phyloP scores from a whole-genome alignment of 2,797 vertebrate species.

The Furcifer pardalis region DNA sequence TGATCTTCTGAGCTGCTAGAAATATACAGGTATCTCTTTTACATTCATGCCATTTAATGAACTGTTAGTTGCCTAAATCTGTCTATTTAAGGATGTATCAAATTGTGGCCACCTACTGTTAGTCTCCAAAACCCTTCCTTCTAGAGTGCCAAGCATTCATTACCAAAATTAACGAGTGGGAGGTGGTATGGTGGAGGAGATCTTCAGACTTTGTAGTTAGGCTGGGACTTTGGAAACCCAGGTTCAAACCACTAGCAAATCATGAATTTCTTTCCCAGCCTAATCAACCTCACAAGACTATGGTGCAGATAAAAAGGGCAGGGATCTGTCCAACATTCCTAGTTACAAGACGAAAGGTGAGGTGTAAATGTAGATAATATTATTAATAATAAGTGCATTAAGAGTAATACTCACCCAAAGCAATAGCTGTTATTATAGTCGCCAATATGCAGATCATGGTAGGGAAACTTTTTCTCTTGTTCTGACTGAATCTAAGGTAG shows the following conservation, averaged over 20 bases:
- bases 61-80: background rate
- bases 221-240: background rate
- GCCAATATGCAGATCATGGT: background rate
- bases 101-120: background rate
- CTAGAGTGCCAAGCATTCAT: background rate
- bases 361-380: too few relatives aligned
- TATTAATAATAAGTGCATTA: background rate
- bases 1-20: too few relatives aligned
- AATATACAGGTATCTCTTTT: background rate
- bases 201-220: background rate
- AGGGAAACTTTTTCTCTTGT: background rate
- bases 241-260: background rate
- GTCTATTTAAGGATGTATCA: background rate
- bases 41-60: background rate
- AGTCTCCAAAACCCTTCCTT: background rate
- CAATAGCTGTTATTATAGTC: background rate
- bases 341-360: background rate
- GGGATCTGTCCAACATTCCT: fast-evolving
- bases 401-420: background rate
- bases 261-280: background rate
- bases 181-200: too few relatives aligned
- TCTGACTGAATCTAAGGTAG: background rate
- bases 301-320: background rate
- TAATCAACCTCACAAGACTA: background rate
- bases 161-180: background rate